Percentiles rank a stretch among this genome's conserved stretches.
phyloP scores from a whole-genome alignment of 2,888 invertebrate species.

The Tribolium freemani region DNA sequence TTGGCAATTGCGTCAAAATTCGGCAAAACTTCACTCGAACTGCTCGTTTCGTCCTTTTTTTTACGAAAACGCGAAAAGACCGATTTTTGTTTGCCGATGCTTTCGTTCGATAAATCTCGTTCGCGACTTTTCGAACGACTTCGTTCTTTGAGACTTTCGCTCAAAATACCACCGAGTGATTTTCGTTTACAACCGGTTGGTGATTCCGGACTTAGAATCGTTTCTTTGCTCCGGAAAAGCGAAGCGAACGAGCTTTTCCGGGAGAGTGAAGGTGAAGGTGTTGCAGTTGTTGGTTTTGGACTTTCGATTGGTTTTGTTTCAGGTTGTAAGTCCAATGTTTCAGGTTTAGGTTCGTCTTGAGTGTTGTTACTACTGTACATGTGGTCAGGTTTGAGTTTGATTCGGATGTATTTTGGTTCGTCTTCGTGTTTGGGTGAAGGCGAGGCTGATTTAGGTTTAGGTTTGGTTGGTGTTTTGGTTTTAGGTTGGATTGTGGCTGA shows the following conservation, averaged over 20 bases:
- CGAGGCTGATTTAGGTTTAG: constrained; percentile 41
- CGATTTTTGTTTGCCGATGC: constrained; percentile 74
- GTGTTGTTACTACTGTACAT: constrained; percentile 74
- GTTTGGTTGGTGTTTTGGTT: constrained; percentile 39
- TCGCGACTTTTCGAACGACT: constrained; percentile 77
- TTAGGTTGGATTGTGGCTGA: constrained; percentile 48
- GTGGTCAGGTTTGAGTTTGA: constrained; percentile 81
- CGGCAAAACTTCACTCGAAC: constrained; percentile 56
- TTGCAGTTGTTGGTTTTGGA: constrained; percentile 65
- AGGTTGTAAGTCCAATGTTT: constrained; percentile 70
- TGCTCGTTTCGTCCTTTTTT: constrained; percentile 65
- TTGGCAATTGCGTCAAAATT: constrained; percentile 68
- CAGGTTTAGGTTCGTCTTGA: constrained; percentile 72
- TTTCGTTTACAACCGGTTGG: constrained; percentile 67
- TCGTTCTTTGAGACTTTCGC: constrained; percentile 63
- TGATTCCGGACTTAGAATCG: constrained; percentile 75
- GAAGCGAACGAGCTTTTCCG: constrained; percentile 87
- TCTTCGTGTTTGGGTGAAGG: constrained; percentile 47
- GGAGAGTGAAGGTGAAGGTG: constrained; percentile 82
- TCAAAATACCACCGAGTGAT: constrained; percentile 63
- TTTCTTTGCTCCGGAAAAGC: constrained; percentile 81
- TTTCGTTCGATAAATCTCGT: constrained; percentile 68
- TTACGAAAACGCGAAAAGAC: constrained; percentile 79
- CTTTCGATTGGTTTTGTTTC: constrained; percentile 55
- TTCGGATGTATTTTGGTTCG: constrained; percentile 74